Evolutionary conservation across 1,140 invertebrate species (phyloP), one percentile per base, ranked within the genome.

Genomic region (Lordiphosa mommai): DNA sequence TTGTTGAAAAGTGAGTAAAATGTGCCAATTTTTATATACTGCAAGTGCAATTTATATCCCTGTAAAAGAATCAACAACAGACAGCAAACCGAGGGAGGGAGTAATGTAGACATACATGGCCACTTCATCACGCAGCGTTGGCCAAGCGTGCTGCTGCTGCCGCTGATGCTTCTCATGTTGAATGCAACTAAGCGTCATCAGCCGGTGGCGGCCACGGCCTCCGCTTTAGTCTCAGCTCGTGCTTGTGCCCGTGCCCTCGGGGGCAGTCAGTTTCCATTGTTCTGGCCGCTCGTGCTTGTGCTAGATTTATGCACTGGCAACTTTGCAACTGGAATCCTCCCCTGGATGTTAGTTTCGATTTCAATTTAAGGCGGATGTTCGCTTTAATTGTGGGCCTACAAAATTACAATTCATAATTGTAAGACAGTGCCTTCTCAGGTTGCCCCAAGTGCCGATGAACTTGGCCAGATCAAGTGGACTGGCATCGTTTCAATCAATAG

Each of bases 41-140:
- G 58, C 44, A 59, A 58, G 63, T 63, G 56, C 46, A 53, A 71
- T 79, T 72, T 60, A 51, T 79, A 67, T 61, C 32, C 65, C 33
- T 55, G 63, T 43, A 67, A 7, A 51, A 68, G 65, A 61, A 69
- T 32, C 58, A 46, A n/a, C 12, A 38, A 57, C 20, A 10, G 44
- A 20, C 38, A 51, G 50, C 41, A 36, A 29, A 44, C 4, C 2
- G 47, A 14, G 13, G 30, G 13, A 29, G n/a, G 44, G 38, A 41
- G 52, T 40, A 53, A 46, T 10, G 27, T 41, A 47, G 12, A 64
- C 65, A 52, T 59, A 68, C 61, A 82, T 74, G 77, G 77, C 77
- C 76, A 82, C 76, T 82, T 82, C 55, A 82, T 84, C 76, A 82
- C 76, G 76, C 76, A 82, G 76, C 72, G 77, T 48, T 82, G 76